These are phyloP conservation scores for Blomia tropicalis DNA, from an alignment of 2,888 invertebrate species.

Conservation along the genomic window DNA sequence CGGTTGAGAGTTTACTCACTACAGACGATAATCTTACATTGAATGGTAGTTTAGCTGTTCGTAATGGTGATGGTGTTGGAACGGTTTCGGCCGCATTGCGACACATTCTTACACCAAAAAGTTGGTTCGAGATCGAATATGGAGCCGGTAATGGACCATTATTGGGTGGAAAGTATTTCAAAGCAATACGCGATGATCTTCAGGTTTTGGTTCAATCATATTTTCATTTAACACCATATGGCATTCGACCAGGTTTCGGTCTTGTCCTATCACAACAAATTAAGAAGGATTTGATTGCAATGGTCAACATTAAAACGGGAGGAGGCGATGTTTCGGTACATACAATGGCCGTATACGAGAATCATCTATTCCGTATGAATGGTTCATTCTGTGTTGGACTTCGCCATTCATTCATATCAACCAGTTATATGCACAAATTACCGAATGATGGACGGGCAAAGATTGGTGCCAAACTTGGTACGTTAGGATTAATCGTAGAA, in stretches of 20 bases:
- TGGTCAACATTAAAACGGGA: conserved; percentile 63
- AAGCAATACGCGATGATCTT: conserved; percentile 39
- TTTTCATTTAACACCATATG: conserved; percentile 57
- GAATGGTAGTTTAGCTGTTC: conserved; percentile 42
- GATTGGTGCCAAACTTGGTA: conserved; percentile 50
- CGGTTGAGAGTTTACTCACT: conserved; percentile 74
- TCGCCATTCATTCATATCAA: conserved; percentile 32
- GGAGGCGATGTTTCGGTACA: conserved; percentile 56
- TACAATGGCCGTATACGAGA: conserved; percentile 61
- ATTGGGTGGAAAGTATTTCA: conserved; percentile 58
- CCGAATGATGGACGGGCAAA: background rate
- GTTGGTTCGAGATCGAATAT: conserved; percentile 71
- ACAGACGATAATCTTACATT: conserved; percentile 72
- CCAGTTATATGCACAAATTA: conserved; percentile 59
- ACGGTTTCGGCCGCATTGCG: conserved; percentile 58
- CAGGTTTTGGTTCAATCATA: conserved; percentile 56
- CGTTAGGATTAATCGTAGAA: conserved; percentile 68
- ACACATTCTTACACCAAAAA: conserved; percentile 59
- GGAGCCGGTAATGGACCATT: conserved; percentile 69
- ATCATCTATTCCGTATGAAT: conserved; percentile 49
- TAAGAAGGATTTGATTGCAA: conserved; percentile 70
- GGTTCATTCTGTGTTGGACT: conserved; percentile 44
- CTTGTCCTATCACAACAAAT: conserved; percentile 55
- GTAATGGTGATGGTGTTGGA: conserved; percentile 67
- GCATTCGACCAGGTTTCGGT: conserved; percentile 52